Evolutionary conservation across 2,113 vertebrate species (phyloP), one percentile per base, ranked within the genome.

Genomic region (Chaetura pelagica): DNA sequence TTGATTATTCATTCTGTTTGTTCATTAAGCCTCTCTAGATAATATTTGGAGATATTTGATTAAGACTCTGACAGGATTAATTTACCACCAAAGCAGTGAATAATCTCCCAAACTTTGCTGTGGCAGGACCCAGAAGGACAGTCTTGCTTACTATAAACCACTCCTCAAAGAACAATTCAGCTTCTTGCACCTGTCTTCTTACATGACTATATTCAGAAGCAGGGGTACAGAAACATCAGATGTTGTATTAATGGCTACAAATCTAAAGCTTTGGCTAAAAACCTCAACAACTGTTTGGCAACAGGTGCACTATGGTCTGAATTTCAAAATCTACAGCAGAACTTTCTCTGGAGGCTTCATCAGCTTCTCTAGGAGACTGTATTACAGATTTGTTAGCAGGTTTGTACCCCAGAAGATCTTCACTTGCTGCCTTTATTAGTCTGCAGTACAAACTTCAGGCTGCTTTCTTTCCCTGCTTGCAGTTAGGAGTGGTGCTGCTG

Each of bases 141-240:
- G 87, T 96, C 94, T 97, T 38, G n/a, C 69, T 84, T 92, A 84
- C 85, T 52, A 40, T 24, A 93, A 95, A 93, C 94, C 89, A 93
- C 38, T 77, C 71, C 89, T 96, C 72, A 92, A 94, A 93, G 94
- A 92, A 66, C 55, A 72, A 23, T 83, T 88, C 84, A 61, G 88
- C 86, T 68, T 81, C 67, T 59, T 93, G 96, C 97, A 97, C 96
- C 97, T 97, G 97, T 96, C 95, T 67, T 90, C 94, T 94, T 44
- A 77, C 88, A 89, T 15, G 78, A 73, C 94, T 67, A 2, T 29
- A 75, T 76, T 69, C 81, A 88, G 57, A 54, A 94, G 71, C 87
- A 4, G 26, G 85, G 76, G 30, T 42, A 51, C 64, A 72, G 62
- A 90, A 96, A 90, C 95, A 96, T 94, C 91, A 94, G 88, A 92